Percentiles rank a stretch among this genome's conserved stretches.
phyloP scores from a whole-genome alignment of 2,888 invertebrate species.

The Drosophila heteroneura region DNA sequence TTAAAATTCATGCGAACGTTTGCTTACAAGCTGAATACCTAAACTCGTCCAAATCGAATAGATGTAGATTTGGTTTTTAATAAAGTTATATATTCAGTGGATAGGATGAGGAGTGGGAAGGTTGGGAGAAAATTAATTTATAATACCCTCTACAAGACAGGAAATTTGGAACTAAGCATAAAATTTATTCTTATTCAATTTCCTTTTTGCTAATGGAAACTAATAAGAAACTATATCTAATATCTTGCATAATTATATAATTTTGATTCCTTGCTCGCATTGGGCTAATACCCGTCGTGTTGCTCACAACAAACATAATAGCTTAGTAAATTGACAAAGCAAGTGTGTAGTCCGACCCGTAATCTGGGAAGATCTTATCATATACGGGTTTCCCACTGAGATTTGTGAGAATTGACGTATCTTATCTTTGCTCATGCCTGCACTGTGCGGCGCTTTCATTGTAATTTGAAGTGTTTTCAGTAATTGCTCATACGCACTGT shows the following conservation, averaged over 20 bases:
- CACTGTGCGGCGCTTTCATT: not conserved
- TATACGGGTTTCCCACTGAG: not conserved
- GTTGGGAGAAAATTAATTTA: not conserved
- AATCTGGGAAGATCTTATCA: conserved; percentile 26
- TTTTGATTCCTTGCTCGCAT: not conserved
- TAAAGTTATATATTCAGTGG: no score
- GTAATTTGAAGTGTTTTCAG: not conserved
- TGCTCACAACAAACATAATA: conserved; percentile 5
- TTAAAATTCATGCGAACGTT: no score
- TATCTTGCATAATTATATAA: conserved; percentile 14
- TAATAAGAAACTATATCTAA: not conserved
- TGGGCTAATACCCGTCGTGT: conserved; percentile 29
- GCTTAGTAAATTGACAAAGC: not conserved
- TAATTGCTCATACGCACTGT: conserved; percentile 9
- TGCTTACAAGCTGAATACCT: no score
- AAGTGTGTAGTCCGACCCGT: not conserved
- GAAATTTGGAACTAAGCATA: not conserved
- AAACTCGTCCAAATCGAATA: no score
- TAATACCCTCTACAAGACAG: not conserved
- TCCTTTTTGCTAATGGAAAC: not conserved
- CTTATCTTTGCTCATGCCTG: conserved; percentile 28
- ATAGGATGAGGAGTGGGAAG: no score
- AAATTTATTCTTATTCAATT: not conserved
- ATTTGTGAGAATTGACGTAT: conserved; percentile 2
- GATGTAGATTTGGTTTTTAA: no score